Evolutionary conservation across 2,888 invertebrate genomes (phyloP).

Genomic region (Trilocha varians): DNA sequence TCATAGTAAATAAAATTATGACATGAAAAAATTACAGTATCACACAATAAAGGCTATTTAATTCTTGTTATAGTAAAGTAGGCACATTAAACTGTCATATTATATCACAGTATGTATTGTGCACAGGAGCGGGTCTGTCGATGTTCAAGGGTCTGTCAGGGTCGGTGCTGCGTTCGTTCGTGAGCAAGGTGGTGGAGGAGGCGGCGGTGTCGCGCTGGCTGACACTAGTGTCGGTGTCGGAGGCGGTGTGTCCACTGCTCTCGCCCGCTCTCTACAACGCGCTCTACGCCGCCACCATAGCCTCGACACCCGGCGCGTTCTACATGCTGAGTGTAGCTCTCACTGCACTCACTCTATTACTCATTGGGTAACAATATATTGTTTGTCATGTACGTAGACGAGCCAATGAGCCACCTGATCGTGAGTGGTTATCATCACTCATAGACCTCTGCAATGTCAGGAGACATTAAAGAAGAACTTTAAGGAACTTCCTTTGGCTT

Average conservation of each 20-base stretch:
- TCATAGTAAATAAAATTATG: no score
- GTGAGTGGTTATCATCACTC: no score
- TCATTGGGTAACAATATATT: no score
- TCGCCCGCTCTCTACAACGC: constrained; percentile 72
- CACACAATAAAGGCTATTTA: neutral
- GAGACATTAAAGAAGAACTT: no score
- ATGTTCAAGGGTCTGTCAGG: constrained; percentile 67
- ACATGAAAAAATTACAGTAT: neutral
- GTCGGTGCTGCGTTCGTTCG: constrained; percentile 72
- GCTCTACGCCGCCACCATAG: constrained; percentile 67
- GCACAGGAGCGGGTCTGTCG: constrained; percentile 57
- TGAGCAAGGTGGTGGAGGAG: constrained; percentile 74
- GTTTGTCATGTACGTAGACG: no score
- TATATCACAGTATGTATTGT: no score
- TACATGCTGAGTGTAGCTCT: constrained; percentile 18
- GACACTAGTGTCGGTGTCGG: constrained; percentile 77
- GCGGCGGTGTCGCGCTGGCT: constrained; percentile 80
- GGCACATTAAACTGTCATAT: no score
- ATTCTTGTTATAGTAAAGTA: neutral
- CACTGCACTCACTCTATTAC: constrained; percentile 6
- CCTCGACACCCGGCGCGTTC: constrained; percentile 61
- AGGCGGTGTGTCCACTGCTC: constrained; percentile 74
- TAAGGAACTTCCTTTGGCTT: no score
- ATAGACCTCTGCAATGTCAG: no score
- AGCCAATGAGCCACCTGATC: no score